Evolutionary conservation across 2,888 invertebrate genomes (phyloP), one percentile per base, ranked within the genome.

Genomic region (Drosophila mercatorum): DNA sequence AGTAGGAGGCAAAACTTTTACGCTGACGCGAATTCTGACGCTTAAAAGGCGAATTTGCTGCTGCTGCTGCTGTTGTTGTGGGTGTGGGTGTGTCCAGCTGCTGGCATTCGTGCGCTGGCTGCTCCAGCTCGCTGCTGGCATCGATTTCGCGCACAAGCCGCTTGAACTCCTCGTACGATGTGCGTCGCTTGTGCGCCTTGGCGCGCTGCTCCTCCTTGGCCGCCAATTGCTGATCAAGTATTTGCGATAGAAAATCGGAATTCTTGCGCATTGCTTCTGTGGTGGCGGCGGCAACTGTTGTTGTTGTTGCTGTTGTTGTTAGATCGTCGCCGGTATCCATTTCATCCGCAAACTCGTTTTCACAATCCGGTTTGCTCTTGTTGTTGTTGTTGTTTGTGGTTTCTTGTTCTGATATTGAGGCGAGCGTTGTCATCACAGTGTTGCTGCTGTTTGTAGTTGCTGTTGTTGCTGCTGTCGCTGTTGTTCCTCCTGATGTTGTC

Each of bases 131-230:
- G 55, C 73, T 68, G 64, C 65, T 75, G 62, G 71, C 80, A 66
- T 92, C 92, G 68, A 90, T 91, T 73, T 93, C 92, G 73, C 91
- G 90, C 56, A 92, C 92, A 64, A 93, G 86, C 68, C 91, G 91
- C 75, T 93, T 93, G 68, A 93, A 93, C 81, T 93, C 93, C 75
- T 93, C 93, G 72, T 93, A 93, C 11, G 93, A 93, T 78, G 93
- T 93, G 70, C 93, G 91, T 34, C 93, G 91, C 67, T 91, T 89
- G 66, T 92, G 92, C 49, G 92, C 91, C 72, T 93, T 93, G 73
- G 88, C 91, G 51, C 86, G 82, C 65, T 92, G 90, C 53, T 53
- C 53, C 53, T 53, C 53, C 73, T 92, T 86, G 67, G 89, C 82
- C 77, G 88, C 81, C 73, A 91, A 77, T 69, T 92, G 90, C 38